Evolutionary conservation across 2,113 vertebrate genomes (phyloP), one percentile per base, ranked within the genome.

Genomic region (Perca schrenkii): DNA sequence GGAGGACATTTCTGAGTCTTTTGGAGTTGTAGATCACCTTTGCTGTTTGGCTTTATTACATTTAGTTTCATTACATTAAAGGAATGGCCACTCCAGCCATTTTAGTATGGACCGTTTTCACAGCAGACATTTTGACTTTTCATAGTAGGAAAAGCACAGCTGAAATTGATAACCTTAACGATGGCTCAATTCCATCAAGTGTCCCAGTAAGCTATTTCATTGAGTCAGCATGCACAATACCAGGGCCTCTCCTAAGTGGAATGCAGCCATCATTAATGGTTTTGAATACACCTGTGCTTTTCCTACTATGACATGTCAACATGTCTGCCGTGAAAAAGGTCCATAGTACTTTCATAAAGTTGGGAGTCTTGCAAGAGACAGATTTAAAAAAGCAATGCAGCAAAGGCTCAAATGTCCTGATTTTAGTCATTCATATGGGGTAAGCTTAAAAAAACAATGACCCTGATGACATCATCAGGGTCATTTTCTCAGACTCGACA

Each of bases 401-500:
- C 11, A 50, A 31, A 61, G 8, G 47, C 60, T 2, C 10, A 28
- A 11, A 10, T 10, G 22, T 66, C 12, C 36, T 12, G 12, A 46
- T 4, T 19, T 53, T 40, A 40, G 22, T 28, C n/a, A 1, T 40
- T 62, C 8, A 12, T 43, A 5, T 34, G 58, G 49, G 1, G 13
- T 1, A 54, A 63, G 58, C 58, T 16, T 49, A 12, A 3, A 62
- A 69, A 68, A 78, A 13, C 14, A 49, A 36, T 49, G 11, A 58
- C 14, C 25, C 19, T 50, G 46, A 22, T 74, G 28, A 34, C 6
- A 6, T 57, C 53, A 46, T 50, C 25, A 58, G 40, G 53, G 12
- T 21, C 2, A 43, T 34, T 60, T 72, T 46, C 13, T 47, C 16
- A 72, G 16, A 60, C 53, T 60, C 47, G 69, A 72, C 70, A 60